phyloP scores from a whole-genome alignment of 2,797 vertebrate genomes.

The Lepus townsendii region DNA sequence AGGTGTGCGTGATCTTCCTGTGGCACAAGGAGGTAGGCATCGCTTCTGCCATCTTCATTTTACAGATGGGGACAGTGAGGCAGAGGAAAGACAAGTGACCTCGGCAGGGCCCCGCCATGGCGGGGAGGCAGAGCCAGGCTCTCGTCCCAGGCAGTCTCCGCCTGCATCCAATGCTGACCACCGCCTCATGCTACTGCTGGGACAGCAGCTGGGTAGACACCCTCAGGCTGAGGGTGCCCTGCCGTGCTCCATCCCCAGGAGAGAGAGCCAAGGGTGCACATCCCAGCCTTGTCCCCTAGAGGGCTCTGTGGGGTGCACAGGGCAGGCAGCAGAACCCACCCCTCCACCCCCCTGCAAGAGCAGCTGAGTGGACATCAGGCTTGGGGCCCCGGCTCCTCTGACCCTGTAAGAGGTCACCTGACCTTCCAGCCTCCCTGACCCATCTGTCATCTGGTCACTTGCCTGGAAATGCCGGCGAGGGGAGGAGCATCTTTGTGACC shows the following conservation, averaged over 20 bases:
- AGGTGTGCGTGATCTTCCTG: background rate
- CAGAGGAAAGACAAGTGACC: background rate
- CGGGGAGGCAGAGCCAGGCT: background rate
- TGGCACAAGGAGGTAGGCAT: background rate
- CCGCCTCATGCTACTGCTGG: background rate
- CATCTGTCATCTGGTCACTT: background rate
- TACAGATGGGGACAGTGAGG: background rate
- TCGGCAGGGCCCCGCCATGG: background rate
- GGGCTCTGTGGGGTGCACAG: accelerated
- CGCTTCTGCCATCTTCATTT: background rate
- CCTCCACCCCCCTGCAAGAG: no score
- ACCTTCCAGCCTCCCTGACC: background rate
- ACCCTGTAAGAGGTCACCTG: background rate
- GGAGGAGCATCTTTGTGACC: background rate
- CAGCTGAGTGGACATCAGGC: background rate
- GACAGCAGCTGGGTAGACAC: background rate
- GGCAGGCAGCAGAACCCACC: background rate
- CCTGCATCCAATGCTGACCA: background rate
- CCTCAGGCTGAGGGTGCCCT: accelerated
- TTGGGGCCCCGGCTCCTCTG: background rate
- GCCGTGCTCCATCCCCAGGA: background rate
- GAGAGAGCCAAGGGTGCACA: no score
- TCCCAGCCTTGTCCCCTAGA: background rate
- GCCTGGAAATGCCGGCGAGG: background rate
- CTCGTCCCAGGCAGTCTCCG: background rate